phyloP scores from a whole-genome alignment of 2,113 vertebrate species.

The Platichthys stellatus region DNA sequence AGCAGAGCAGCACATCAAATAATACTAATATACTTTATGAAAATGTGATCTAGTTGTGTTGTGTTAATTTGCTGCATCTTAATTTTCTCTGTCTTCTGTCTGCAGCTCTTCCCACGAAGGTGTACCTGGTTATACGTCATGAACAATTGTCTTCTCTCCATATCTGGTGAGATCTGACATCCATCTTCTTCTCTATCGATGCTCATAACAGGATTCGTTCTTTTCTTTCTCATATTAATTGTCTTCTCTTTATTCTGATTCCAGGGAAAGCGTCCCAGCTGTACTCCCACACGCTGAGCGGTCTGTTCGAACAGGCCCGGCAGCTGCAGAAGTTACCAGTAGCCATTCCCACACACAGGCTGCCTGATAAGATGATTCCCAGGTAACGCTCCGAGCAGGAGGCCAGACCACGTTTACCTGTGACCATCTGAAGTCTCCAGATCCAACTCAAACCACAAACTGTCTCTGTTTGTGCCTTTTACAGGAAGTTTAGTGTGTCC shows the following conservation, averaged over 20 bases:
- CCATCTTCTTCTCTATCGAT: neutral
- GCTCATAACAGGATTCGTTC: neutral
- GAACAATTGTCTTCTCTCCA: conserved; percentile 97
- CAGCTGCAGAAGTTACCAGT: conserved; percentile 98
- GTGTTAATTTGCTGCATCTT: too few relatives aligned
- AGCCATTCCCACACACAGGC: conserved; percentile 95
- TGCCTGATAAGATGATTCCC: conserved; percentile 97
- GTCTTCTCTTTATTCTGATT: accelerated
- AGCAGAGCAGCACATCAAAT: too few relatives aligned
- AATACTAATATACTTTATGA: too few relatives aligned
- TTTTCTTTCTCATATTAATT: neutral
- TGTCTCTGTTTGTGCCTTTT: conserved; percentile 25
- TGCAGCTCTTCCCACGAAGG: conserved; percentile 93
- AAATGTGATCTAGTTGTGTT: too few relatives aligned
- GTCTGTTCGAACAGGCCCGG: conserved; percentile 95
- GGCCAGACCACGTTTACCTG: neutral
- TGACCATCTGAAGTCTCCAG: neutral
- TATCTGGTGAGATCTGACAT: conserved; percentile 88
- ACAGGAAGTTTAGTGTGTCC: conserved; percentile 96
- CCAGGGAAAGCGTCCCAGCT: conserved; percentile 98
- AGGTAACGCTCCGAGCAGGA: conserved; percentile 74
- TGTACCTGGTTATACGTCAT: conserved; percentile 99
- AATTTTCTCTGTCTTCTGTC: conserved; percentile 5
- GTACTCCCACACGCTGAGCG: conserved; percentile 95
- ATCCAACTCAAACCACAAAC: neutral